Conservation (phyloP, 2,113 vertebrate species). For the Anolis sagrei region DNA sequence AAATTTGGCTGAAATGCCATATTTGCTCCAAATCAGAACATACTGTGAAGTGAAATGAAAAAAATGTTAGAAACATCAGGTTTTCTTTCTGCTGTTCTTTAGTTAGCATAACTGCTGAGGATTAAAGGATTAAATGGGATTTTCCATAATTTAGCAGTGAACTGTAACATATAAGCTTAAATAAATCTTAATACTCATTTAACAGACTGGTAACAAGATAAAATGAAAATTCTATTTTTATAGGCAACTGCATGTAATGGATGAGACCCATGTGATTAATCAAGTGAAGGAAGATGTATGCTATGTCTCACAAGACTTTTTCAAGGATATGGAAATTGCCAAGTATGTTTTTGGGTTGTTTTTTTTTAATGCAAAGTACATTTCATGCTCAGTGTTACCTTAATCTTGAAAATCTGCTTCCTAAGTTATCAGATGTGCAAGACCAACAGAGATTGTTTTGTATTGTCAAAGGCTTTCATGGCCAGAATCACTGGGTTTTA, state of each 20-base stretch:
- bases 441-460: too few relatives aligned
- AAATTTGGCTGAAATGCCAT: not conserved
- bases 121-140: not conserved
- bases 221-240: conserved; percentile 31
- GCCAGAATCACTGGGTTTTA: too few relatives aligned
- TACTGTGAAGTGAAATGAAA: not conserved
- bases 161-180: not conserved
- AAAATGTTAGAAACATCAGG: not conserved
- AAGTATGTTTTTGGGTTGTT: conserved; percentile 80
- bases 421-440: too few relatives aligned
- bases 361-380: conserved; percentile 1
- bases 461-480: too few relatives aligned
- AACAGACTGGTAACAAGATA: conserved; percentile 1
- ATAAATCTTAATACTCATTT: not conserved
- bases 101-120: not conserved
- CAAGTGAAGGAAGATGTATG: conserved; percentile 99
- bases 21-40: not conserved
- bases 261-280: conserved; percentile 97
- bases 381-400: not conserved
- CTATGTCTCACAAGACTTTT: conserved; percentile 96
- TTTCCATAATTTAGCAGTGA: not conserved
- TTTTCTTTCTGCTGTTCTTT: not conserved
- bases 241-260: conserved; percentile 98
- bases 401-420: not conserved
- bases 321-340: conserved; percentile 93